Base-by-base conservation (phyloP, 2,797 vertebrate genomes). In the Mergus octosetaceus region DNA sequence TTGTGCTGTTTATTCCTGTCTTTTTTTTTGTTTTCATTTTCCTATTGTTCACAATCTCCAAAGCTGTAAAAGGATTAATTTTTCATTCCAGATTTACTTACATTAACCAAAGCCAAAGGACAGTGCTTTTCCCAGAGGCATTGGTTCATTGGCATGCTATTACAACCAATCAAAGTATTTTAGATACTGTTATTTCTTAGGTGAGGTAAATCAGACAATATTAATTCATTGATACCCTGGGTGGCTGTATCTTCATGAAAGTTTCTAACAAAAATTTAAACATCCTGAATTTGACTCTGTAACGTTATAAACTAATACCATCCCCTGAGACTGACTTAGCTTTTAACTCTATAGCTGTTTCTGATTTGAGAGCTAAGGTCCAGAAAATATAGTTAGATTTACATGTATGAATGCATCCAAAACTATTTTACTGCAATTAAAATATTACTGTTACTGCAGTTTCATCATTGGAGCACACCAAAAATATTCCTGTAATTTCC, bases 1-100 rank as follows among this genome's bases (percentile, higher is more conserved):
- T 90, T 95, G 56, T 94, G 69, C 81, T 89, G 58, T 94, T 95
- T 84, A 87, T 18, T 80, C 94, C 41, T 74, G 36, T 87, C 58
- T 96, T 39, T 87, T 39, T 87, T 79, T 79, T 84, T 79, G 66
- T 77, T 93, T 75, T 70, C 39, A 32, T 93, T 89, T 91, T 84
- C 41, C 51, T 78, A 21, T 76, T 76, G 24, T 38, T 71, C 10
- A 20, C 43, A n/a, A 56, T 74, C 21, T 83, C 41, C 68, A 81
- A 85, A 94, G 57, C 54, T 53, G 24, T 13, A 68, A 89, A 74
- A 64, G 76, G 68, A 53, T 39, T 32, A 65, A 21, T 32, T 83
- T 93, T 85, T 51, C 28, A 34, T 91, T 39, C 28, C 15, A 76
- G 65, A 79, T 54, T 64, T 93, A 54, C 13, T 62, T 49, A 18